Percentiles rank a stretch among this genome's conserved stretches.
Conservation (phyloP, 2,797 vertebrate genomes). For the Eulemur mongoz region DNA sequence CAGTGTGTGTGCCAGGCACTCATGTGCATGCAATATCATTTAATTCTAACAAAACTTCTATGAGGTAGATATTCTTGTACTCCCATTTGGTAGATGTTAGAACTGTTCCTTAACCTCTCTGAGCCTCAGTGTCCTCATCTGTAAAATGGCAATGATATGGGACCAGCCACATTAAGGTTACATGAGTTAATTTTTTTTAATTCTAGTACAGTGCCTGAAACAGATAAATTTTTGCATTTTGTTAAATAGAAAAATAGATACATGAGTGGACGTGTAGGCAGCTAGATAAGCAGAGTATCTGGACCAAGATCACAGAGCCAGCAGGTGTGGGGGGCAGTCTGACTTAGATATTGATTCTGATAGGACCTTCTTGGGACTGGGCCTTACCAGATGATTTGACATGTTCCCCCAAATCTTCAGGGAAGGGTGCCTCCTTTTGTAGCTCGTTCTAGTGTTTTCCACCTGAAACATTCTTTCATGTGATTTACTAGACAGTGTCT, state of each 20-base stretch:
- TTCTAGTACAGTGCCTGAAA: background rate
- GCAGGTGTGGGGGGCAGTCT: background rate
- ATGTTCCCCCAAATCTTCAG: background rate
- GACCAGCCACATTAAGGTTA: background rate
- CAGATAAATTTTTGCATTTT: background rate
- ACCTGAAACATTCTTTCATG: background rate
- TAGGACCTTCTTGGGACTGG: background rate
- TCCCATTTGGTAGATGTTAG: background rate
- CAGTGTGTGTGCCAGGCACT: background rate
- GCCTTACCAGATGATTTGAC: too few relatives aligned
- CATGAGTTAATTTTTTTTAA: background rate
- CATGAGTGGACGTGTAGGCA: background rate
- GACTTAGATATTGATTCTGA: too few relatives aligned
- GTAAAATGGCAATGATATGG: background rate
- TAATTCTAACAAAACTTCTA: background rate
- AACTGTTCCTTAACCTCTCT: background rate
- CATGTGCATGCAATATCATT: accelerated
- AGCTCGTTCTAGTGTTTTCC: background rate
- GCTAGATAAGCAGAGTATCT: background rate
- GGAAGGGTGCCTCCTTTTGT: background rate
- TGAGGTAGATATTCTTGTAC: accelerated
- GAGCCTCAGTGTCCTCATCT: background rate
- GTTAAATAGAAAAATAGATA: background rate
- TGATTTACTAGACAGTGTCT: background rate
- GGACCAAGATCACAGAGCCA: background rate